Evolutionary conservation across 2,888 invertebrate species (phyloP), one percentile per base, ranked within the genome.

Genomic region (Eulithis prunata): DNA sequence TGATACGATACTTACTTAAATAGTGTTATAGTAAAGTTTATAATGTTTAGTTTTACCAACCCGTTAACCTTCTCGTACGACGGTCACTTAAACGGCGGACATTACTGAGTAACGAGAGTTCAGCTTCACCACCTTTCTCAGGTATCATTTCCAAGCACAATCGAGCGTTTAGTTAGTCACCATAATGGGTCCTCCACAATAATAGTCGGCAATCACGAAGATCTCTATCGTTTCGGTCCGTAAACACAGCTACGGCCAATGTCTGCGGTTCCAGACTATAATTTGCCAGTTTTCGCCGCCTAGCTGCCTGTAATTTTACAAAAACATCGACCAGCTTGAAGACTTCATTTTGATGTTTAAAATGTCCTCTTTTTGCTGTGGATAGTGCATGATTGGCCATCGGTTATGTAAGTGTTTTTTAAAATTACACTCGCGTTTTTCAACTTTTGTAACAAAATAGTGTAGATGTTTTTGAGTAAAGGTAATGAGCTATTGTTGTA

Each of bases 241-340:
- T 72, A 73, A 74, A 73, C 78, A 77, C 78, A 80, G 79, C 86
- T 83, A 74, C 84, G 79, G 78, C 82, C 83, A 78, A 81, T 79
- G 80, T 79, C 82, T 85, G 87, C 80, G 85, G 84, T 86, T 77
- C 70, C 77, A 77, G 81, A 87, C 89, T 91, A 86, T 90, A 91
- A 91, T 91, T 91, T 91, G 84, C 89, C 88, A 86, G 85, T 88
- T 88, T 88, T 87, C 86, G 84, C 89, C 87, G 87, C 86, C 88
- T 89, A 88, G 87, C 85, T 86, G 86, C 83, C 86, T 83, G 85
- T 86, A 88, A 91, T 91, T 90, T 91, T 78, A 80, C 84, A 86
- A 85, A 83, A 85, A 87, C 82, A 78, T 82, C 77, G 73, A 78
- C 75, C 77, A 77, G 75, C 81, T 85, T 87, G 84, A 90, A 85